Evolutionary conservation across 2,888 invertebrate genomes (phyloP).

Genomic region (Imbricaverruca yamaguchii): DNA sequence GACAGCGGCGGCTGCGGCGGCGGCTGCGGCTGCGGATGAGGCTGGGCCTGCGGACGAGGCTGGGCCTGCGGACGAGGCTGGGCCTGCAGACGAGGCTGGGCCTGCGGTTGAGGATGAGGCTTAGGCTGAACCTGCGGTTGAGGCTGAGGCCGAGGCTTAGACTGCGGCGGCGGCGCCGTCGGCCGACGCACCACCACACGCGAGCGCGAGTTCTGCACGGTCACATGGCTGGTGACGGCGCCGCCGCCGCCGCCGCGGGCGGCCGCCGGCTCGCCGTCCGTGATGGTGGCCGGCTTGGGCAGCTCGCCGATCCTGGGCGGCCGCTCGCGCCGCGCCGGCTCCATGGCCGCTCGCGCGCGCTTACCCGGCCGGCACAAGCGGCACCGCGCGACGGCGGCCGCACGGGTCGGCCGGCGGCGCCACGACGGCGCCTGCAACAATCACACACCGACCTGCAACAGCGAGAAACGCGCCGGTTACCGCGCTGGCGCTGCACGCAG

Average conservation of each 20-base stretch:
- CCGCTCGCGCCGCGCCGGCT: neutral
- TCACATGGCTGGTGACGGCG: neutral
- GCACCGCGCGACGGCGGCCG: neutral
- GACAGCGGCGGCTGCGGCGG: too few relatives aligned
- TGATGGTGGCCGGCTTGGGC: constrained; percentile 15
- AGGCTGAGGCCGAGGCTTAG: too few relatives aligned
- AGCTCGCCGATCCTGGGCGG: constrained; percentile 18
- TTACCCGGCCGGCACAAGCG: neutral
- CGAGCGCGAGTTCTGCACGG: constrained; percentile 11
- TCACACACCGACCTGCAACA: constrained; percentile 11
- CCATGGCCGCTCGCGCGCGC: neutral
- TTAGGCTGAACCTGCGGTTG: too few relatives aligned
- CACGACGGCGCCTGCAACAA: neutral
- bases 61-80: too few relatives aligned
- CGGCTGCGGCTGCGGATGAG: too few relatives aligned
- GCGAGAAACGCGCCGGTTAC: neutral
- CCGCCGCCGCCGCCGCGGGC: neutral
- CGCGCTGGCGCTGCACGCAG: neutral
- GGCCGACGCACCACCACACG: constrained; percentile 27
- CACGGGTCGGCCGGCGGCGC: neutral
- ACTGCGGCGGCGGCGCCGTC: too few relatives aligned
- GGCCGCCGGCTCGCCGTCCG: neutral
- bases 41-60: too few relatives aligned
- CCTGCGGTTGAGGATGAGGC: too few relatives aligned
- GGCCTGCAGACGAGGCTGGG: too few relatives aligned